phyloP scores from a whole-genome alignment of 2,888 invertebrate species.

The Geotrupes spiniger region DNA sequence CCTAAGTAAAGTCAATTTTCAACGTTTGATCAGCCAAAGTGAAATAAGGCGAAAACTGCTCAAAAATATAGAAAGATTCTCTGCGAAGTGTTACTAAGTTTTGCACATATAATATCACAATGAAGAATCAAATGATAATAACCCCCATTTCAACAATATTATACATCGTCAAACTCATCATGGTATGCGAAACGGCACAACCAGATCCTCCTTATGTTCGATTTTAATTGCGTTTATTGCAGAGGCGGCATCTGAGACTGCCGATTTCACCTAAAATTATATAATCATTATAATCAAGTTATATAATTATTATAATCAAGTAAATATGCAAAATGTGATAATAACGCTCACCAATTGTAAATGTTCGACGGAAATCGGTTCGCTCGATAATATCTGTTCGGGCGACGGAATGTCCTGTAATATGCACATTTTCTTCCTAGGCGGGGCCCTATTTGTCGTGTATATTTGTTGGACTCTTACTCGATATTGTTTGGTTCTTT shows the following conservation, averaged over 20 bases:
- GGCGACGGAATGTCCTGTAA: slow-evolving; percentile 73
- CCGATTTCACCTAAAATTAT: slow-evolving; percentile 64
- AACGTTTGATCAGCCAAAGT: too few relatives aligned
- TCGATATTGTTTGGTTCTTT: slow-evolving; percentile 72
- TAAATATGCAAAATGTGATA: background rate
- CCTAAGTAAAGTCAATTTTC: too few relatives aligned
- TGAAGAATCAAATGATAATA: slow-evolving; percentile 7
- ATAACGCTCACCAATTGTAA: slow-evolving; percentile 64
- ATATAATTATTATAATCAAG: background rate
- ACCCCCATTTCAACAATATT: background rate
- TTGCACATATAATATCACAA: slow-evolving; percentile 5
- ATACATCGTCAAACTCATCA: slow-evolving; percentile 43
- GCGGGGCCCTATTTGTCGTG: slow-evolving; percentile 49
- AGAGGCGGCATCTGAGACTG: slow-evolving; percentile 66
- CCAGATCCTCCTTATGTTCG: slow-evolving; percentile 85
- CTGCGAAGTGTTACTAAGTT: background rate
- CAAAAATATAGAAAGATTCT: too few relatives aligned
- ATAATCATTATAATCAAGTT: background rate
- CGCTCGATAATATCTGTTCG: slow-evolving; percentile 64
- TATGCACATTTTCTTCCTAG: slow-evolving; percentile 52
- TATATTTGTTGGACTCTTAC: slow-evolving; percentile 56
- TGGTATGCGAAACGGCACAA: slow-evolving; percentile 82
- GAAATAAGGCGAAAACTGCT: too few relatives aligned
- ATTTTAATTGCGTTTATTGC: slow-evolving; percentile 79
- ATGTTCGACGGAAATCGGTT: slow-evolving; percentile 62